Conservation (phyloP, 2,888 invertebrate species). For the Eupsilia transversa region DNA sequence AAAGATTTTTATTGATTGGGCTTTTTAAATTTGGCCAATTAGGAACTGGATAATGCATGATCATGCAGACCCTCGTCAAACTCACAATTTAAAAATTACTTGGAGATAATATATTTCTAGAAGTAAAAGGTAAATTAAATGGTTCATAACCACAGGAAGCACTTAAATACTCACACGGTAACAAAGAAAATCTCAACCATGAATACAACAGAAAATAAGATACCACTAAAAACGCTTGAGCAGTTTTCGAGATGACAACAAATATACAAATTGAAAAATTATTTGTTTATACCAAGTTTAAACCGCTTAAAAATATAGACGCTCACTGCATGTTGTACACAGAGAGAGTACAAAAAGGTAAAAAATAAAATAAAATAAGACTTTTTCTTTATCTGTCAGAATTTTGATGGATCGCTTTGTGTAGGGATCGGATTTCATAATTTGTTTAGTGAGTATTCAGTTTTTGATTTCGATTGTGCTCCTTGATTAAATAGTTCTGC, state of each 20-base stretch:
- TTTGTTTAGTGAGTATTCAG: conserved; percentile 85
- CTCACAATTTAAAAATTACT: background rate
- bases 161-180: conserved; percentile 28
- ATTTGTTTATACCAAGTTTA: conserved; percentile 58
- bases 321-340: conserved; percentile 61
- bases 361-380: conserved; percentile 51
- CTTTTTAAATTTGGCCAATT: background rate
- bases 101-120: background rate
- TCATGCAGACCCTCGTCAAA: background rate
- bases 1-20: conserved; percentile 15
- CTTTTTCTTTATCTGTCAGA: conserved; percentile 84
- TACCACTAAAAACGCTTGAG: conserved; percentile 57
- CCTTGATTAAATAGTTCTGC: conserved; percentile 85
- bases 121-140: conserved; percentile 22
- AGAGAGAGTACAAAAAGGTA: conserved; percentile 72
- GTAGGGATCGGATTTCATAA: conserved; percentile 85
- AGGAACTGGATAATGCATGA: background rate
- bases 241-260: conserved; percentile 64
- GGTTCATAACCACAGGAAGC: conserved; percentile 26
- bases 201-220: conserved; percentile 34
- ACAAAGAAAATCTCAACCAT: conserved; percentile 51
- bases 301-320: conserved; percentile 61
- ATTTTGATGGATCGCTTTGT: conserved; percentile 85
- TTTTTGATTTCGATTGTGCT: conserved; percentile 79
- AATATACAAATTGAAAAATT: conserved; percentile 61